Base-by-base conservation (phyloP, 2,113 vertebrate species). In the Antechinus flavipes region DNA sequence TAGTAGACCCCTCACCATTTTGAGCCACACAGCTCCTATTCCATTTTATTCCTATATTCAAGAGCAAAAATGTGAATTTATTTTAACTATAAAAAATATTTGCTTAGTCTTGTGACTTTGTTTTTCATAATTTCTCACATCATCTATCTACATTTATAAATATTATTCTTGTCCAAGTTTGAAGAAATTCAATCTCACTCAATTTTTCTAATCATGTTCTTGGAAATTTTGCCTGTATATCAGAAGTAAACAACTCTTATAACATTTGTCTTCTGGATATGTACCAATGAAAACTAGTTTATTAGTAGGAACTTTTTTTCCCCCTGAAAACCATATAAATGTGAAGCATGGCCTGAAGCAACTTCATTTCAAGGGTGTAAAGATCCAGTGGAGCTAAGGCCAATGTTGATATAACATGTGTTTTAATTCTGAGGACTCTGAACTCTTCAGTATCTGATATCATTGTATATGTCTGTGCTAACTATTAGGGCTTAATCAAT, bases 341-440 rank as follows among this genome's bases (percentile, higher is more conserved):
- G 55, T 95, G 56, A 94, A 95, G 52, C 26, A 93, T n/a, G 93
- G 42, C 53, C 25, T 93, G 46, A 90, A 94, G 91, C 50, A 96
- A 94, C 55, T 94, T 46, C 42, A 89, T 91, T 96, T 96, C 54
- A 25, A 97, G 89, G 27, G 91, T 93, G 94, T 93, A 9, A 76
- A 91, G 94, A 49, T 55, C 68, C 35, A 26, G 92, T 42, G 14
- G 3, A 92, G 53, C 46, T 14, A 55, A 22, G 93, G 90, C 49
- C 19, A 54, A 25, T 68, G 92, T 94, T 94, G 95, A 94, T 96
- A n/a, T 96, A 96, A 91, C 96, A 93, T 94, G 91, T 30, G 92
- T 97, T 97, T 92, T 61, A 94, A 52, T 52, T 24, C 8, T 30
- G 55, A 30, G 93, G 16, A 22, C 30, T 12, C 35, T 76, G 68